Evolutionary conservation across 2,113 vertebrate genomes (phyloP).

Genomic region (Microtus ochrogaster): DNA sequence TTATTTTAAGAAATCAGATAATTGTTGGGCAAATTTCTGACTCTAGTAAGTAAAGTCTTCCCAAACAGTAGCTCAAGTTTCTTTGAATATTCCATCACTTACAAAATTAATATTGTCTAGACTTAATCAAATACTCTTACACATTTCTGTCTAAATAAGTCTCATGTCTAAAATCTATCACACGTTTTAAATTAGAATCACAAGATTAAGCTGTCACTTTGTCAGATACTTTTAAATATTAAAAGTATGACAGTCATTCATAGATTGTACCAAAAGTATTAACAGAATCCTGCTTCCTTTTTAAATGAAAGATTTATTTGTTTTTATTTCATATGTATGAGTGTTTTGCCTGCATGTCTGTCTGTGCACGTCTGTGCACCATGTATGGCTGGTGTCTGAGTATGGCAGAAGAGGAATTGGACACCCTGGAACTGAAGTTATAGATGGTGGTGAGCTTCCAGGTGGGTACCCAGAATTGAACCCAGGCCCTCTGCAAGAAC

Average conservation of each 20-base stretch:
- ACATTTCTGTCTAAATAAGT: slow-evolving; percentile 63
- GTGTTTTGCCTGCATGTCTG: background rate
- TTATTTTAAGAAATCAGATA: slow-evolving; percentile 29
- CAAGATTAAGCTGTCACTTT: slow-evolving; percentile 37
- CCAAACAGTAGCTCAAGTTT: slow-evolving; percentile 22
- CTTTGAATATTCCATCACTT: slow-evolving; percentile 45
- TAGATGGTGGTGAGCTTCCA: background rate
- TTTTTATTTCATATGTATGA: background rate
- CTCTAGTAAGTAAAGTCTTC: slow-evolving; percentile 36
- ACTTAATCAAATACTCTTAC: slow-evolving; percentile 44
- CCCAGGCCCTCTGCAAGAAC: background rate
- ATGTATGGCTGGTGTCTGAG: background rate
- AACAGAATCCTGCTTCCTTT: background rate
- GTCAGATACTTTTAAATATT: slow-evolving; percentile 58
- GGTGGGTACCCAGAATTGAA: background rate
- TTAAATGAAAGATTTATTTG: background rate
- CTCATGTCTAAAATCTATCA: slow-evolving; percentile 46
- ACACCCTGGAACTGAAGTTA: background rate
- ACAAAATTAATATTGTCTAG: slow-evolving; percentile 69
- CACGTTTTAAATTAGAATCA: slow-evolving; percentile 64
- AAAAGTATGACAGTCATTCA: slow-evolving; percentile 51
- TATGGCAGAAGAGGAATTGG: background rate
- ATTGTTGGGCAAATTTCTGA: slow-evolving; percentile 45
- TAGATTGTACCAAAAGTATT: slow-evolving; percentile 20
- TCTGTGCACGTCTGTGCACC: background rate